These are phyloP conservation scores for Nemoura dubitans DNA, from an alignment of 2,888 invertebrate species.

Conservation along the genomic window DNA sequence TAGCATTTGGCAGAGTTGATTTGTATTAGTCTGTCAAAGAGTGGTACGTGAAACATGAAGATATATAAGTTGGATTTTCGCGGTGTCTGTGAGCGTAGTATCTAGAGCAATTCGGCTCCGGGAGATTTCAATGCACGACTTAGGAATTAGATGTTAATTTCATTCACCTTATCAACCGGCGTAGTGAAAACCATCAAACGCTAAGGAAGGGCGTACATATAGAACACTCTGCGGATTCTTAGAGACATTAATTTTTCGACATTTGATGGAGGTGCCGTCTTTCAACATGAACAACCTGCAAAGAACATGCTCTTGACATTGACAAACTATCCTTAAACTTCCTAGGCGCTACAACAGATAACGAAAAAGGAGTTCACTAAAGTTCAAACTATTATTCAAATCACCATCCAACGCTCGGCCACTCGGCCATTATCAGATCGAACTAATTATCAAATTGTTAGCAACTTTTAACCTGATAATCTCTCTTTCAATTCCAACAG, in stretches of 20 bases:
- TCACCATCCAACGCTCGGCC: neutral
- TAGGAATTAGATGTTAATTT: neutral
- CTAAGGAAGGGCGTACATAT: neutral
- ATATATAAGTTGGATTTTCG: neutral
- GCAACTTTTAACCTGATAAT: slow-evolving; percentile 1
- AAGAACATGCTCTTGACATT: neutral
- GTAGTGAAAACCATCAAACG: neutral
- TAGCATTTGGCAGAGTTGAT: neutral
- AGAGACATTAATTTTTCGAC: neutral
- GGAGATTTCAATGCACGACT: neutral
- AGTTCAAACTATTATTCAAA: slow-evolving; percentile 22
- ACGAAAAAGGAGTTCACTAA: neutral
- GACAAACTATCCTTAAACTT: neutral
- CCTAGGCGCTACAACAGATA: neutral
- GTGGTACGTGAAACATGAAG: neutral
- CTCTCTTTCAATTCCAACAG: neutral
- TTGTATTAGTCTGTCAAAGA: slow-evolving; percentile 31
- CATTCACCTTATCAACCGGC: neutral
- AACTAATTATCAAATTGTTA: slow-evolving; percentile 23
- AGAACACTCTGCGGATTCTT: too few relatives aligned
- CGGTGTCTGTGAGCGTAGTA: neutral
- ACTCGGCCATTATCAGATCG: neutral
- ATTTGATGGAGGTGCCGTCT: neutral
- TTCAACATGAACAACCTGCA: neutral
- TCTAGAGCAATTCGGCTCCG: neutral